Evolutionary conservation across 2,888 invertebrate genomes (phyloP).

Genomic region (Lycophotia porphyrea): DNA sequence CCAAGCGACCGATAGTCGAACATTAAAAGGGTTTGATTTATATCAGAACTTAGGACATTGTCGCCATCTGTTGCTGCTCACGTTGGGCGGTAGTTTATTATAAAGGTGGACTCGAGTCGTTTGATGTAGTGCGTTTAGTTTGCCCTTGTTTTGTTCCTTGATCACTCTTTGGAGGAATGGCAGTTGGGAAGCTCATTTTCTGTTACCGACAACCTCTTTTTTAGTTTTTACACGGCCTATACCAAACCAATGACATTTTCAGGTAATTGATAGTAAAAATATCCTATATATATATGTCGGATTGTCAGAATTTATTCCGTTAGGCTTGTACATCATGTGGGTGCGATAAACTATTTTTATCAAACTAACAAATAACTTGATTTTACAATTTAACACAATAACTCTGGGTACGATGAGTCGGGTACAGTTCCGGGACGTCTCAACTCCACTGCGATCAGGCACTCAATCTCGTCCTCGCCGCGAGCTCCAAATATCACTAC

Average conservation of each 20-base stretch:
- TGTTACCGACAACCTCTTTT: background rate
- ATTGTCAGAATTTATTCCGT: too few species aligned
- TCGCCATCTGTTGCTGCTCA: slow-evolving; percentile 86
- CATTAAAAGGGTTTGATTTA: slow-evolving; percentile 90
- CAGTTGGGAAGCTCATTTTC: slow-evolving; percentile 27
- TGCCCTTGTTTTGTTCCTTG: slow-evolving; percentile 55
- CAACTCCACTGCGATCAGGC: too few species aligned
- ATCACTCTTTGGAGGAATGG: slow-evolving; percentile 61
- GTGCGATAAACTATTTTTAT: too few species aligned
- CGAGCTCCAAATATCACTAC: too few species aligned
- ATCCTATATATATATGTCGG: too few species aligned
- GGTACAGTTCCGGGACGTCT: too few species aligned
- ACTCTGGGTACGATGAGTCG: too few species aligned
- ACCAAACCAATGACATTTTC: background rate
- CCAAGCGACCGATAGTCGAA: slow-evolving; percentile 84
- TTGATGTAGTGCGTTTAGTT: slow-evolving; percentile 70
- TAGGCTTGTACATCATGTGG: too few species aligned
- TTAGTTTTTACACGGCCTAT: background rate
- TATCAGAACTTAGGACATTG: slow-evolving; percentile 87
- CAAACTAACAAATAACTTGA: too few species aligned
- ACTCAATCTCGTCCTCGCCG: too few species aligned
- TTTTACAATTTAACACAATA: too few species aligned
- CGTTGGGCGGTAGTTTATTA: slow-evolving; percentile 83
- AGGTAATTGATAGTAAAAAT: background rate
- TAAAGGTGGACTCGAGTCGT: slow-evolving; percentile 80